Conservation (phyloP, 1,140 invertebrate species). For the Dendrolimus kikuchii region DNA sequence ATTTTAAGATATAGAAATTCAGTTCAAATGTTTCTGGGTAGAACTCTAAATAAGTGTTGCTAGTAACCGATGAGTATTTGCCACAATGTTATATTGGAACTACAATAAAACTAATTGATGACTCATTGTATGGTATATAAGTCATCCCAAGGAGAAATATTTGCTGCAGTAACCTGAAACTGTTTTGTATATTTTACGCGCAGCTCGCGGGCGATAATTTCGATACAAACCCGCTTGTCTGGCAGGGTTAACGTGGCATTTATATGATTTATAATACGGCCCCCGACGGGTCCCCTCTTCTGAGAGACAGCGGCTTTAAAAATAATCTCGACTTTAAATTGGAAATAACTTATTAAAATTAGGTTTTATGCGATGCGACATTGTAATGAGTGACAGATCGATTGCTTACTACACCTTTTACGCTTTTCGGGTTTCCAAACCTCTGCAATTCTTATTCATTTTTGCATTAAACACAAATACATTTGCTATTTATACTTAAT, state of each 20-base stretch:
- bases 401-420: too few relatives aligned
- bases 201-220: constrained; percentile 59
- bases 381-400: constrained; percentile 12
- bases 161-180: constrained; percentile 60
- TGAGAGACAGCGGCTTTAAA: constrained; percentile 52
- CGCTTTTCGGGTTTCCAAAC: too few relatives aligned
- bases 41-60: too few relatives aligned
- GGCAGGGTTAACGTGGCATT: constrained; percentile 53
- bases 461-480: too few relatives aligned
- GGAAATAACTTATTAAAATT: constrained; percentile 54
- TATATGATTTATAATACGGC: constrained; percentile 65
- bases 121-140: constrained; percentile 50
- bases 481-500: too few relatives aligned
- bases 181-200: constrained; percentile 63
- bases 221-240: constrained; percentile 45
- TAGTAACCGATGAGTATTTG: too few relatives aligned
- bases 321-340: constrained; percentile 67
- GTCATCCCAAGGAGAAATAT: constrained; percentile 45
- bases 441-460: too few relatives aligned
- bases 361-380: constrained; percentile 41
- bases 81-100: not conserved
- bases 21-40: too few relatives aligned
- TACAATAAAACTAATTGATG: constrained; percentile 28
- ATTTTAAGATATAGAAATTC: too few relatives aligned
- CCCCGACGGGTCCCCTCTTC: constrained; percentile 52